phyloP scores from a whole-genome alignment of 1,140 invertebrate species.

The Campoletis sonorensis region DNA sequence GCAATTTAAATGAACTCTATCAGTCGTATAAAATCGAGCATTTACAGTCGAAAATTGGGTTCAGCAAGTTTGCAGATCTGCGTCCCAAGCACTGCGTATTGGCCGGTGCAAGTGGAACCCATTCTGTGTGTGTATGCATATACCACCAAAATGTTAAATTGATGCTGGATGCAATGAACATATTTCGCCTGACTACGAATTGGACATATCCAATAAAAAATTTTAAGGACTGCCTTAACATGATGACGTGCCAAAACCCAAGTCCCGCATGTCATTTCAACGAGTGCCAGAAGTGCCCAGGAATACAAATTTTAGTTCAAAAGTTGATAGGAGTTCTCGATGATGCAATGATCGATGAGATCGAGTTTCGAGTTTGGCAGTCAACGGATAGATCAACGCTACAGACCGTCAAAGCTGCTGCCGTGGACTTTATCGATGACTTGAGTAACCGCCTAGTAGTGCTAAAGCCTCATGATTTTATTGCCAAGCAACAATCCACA shows the following conservation, averaged over 20 bases:
- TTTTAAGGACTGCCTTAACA: constrained; percentile 43
- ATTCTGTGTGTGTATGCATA: constrained; percentile 53
- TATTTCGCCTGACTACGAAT: not conserved
- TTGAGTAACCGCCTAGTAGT: constrained; percentile 31
- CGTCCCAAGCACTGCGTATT: constrained; percentile 44
- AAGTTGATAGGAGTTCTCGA: constrained; percentile 30
- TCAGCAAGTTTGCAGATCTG: constrained; percentile 47
- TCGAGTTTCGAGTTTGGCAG: constrained; percentile 39
- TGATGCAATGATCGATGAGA: constrained; percentile 29
- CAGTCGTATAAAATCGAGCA: not conserved
- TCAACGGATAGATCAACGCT: constrained; percentile 30
- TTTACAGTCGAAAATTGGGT: constrained; percentile 42
- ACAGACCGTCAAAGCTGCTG: constrained; percentile 26
- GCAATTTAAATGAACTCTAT: constrained; percentile 27
- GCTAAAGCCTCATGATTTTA: constrained; percentile 54
- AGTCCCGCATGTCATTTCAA: constrained; percentile 24
- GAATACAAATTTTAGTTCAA: constrained; percentile 4
- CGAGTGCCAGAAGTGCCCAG: constrained; percentile 29
- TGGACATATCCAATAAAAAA: constrained; percentile 15
- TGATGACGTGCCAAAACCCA: constrained; percentile 30
- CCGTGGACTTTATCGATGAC: constrained; percentile 44
- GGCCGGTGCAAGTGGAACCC: constrained; percentile 43
- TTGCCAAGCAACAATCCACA: constrained; percentile 54
- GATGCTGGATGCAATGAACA: constrained; percentile 43
- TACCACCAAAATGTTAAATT: constrained; percentile 54